Conservation (phyloP, 2,888 invertebrate genomes). For the Protodeltote pygarga region DNA sequence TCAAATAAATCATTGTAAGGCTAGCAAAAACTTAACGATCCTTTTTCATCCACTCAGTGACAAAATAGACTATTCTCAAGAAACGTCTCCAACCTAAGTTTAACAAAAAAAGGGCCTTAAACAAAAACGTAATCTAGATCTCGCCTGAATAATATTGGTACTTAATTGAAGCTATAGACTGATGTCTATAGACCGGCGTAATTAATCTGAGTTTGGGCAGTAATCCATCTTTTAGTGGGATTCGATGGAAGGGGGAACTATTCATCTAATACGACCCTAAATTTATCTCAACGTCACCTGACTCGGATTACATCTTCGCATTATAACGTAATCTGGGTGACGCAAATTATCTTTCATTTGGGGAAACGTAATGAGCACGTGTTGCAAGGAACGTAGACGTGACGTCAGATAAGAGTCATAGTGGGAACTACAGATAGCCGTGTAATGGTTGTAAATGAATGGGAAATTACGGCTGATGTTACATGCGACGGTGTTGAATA, state of each 20-base stretch:
- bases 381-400: constrained; percentile 29
- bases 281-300: constrained; percentile 62
- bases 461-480: constrained; percentile 38
- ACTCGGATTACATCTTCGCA: constrained; percentile 45
- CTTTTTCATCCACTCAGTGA: too few species aligned
- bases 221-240: constrained; percentile 67
- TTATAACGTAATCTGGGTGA: constrained; percentile 45
- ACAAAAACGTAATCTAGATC: constrained; percentile 38
- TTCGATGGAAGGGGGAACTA: constrained; percentile 55
- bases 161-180: constrained; percentile 46
- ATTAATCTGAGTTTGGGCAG: constrained; percentile 73
- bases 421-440: constrained; percentile 32
- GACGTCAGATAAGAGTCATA: constrained; percentile 34
- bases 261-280: constrained; percentile 62
- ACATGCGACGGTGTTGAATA: constrained; percentile 5
- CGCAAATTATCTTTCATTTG: constrained; percentile 52
- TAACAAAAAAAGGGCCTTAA: constrained; percentile 23
- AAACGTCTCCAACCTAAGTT: constrained; percentile 14
- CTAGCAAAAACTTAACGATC: too few species aligned
- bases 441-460: constrained; percentile 26
- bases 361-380: constrained; percentile 39
- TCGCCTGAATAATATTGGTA: constrained; percentile 38
- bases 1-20: too few species aligned
- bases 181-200: constrained; percentile 51
- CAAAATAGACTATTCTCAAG: too few species aligned